phyloP scores from a whole-genome alignment of 2,797 vertebrate species.

The Darevskia nairensis region DNA sequence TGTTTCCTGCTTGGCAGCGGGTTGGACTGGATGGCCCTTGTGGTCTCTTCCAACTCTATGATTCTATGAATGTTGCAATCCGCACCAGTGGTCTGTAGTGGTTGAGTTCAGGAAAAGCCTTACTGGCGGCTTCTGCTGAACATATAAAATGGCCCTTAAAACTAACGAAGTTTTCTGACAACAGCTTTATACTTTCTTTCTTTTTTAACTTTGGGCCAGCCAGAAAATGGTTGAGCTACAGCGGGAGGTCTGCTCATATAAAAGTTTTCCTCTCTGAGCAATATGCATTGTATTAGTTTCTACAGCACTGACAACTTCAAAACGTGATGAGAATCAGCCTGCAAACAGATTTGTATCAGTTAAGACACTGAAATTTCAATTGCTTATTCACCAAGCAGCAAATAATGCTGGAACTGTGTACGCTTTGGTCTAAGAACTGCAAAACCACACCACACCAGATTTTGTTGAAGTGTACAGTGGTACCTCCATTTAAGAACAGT shows the following conservation, averaged over 20 bases:
- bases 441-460: background rate
- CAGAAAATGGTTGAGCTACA: background rate
- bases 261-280: background rate
- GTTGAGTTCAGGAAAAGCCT: background rate
- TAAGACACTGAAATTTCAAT: background rate
- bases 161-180: background rate
- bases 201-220: background rate
- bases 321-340: background rate
- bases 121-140: background rate
- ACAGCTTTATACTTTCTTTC: background rate
- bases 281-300: background rate
- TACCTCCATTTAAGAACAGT: no score
- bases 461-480: background rate
- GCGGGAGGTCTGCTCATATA: background rate
- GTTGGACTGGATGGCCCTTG: no score
- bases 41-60: no score
- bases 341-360: background rate
- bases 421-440: background rate
- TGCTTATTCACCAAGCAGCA: background rate
- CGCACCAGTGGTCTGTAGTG: background rate
- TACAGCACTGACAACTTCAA: background rate
- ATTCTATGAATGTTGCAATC: background rate
- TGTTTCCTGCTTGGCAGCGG: no score
- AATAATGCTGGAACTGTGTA: background rate
- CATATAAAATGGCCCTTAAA: background rate